Base-by-base conservation (phyloP, 2,888 invertebrate genomes). In the Dicycla oo region DNA sequence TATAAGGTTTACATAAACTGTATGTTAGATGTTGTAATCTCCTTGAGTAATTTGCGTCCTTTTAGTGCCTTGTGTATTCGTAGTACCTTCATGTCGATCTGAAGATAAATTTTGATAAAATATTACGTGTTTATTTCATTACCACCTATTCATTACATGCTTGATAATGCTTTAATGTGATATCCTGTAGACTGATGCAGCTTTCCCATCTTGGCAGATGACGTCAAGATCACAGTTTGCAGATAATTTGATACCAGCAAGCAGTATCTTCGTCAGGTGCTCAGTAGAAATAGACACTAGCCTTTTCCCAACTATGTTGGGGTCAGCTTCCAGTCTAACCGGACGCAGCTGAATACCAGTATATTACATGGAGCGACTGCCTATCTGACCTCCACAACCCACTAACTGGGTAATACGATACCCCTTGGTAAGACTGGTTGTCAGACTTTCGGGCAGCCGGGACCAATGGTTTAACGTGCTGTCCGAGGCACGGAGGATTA, bases 31-130 rank as follows among this genome's bases (percentile, higher is more conserved):
- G 56, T 72, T 65, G 88, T 86, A 70, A 76, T 75, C 75, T 65
- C 56, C 84, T 77, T 86, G 89, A 90, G 91, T 93, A 92, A 93
- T 93, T 94, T 93, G 94, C 91, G 88, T 93, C 88, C 91, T 92
- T 88, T 92, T 92, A 91, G 91, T 89, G 86, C 85, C 82, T 88
- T 88, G 91, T 93, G 91, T 88, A 89, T 88, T 89, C 90, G 90
- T 92, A 89, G 93, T 93, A 92, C 90, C 82, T 87, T 65, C 81
- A 81, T 83, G 84, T 85, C 84, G 84, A 88, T 75, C 82, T 80
- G 43, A 18, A 83, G 84, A 86, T 89, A 87, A 88, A 89, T 88
- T 88, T 77, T 81, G 78, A 85, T 89, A 86, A 90, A 86, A 85
- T 88, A 88, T 76, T 78, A 76, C 73, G 72, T 80, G 84, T 81